A percentile compares a stretch with the other conserved stretches of the same genome.
phyloP scores from a whole-genome alignment of 2,888 invertebrate genomes.

The Apodemia zela region DNA sequence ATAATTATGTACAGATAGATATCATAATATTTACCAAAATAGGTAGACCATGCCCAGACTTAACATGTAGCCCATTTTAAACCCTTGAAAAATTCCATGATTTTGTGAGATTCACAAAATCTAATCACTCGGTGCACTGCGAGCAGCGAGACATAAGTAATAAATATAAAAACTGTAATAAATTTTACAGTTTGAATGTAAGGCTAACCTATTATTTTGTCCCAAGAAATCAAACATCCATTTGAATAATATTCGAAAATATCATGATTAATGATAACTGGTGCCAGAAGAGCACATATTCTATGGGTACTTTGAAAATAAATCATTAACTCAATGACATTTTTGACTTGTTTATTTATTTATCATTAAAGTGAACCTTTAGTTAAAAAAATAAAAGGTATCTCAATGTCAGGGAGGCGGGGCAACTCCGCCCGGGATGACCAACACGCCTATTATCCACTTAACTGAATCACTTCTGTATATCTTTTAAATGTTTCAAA shows the following conservation, averaged over 20 bases:
- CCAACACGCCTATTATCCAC: conserved; percentile 72
- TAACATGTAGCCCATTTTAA: no score
- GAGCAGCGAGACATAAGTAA: no score
- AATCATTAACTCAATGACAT: conserved; percentile 17
- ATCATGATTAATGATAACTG: conserved; percentile 4
- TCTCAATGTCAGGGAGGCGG: conserved; percentile 54
- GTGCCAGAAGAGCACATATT: not conserved
- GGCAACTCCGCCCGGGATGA: conserved; percentile 57
- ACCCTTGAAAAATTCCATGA: no score
- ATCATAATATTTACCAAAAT: no score
- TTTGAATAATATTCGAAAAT: conserved; percentile 1
- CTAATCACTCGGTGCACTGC: no score
- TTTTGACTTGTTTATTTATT: conserved; percentile 29
- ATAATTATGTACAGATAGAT: no score
- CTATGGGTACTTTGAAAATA: not conserved
- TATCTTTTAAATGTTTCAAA: conserved; percentile 31
- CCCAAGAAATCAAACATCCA: not conserved
- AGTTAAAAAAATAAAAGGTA: conserved; percentile 42
- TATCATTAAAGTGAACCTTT: conserved; percentile 27
- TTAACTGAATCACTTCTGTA: conserved; percentile 75
- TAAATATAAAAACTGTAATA: no score
- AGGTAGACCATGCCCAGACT: no score
- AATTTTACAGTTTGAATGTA: not conserved
- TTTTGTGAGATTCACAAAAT: no score
- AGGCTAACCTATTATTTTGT: not conserved